These are phyloP conservation scores for Leptoteleia sp. DNA, from an alignment of 1,140 invertebrate species.

Conservation along the genomic window DNA sequence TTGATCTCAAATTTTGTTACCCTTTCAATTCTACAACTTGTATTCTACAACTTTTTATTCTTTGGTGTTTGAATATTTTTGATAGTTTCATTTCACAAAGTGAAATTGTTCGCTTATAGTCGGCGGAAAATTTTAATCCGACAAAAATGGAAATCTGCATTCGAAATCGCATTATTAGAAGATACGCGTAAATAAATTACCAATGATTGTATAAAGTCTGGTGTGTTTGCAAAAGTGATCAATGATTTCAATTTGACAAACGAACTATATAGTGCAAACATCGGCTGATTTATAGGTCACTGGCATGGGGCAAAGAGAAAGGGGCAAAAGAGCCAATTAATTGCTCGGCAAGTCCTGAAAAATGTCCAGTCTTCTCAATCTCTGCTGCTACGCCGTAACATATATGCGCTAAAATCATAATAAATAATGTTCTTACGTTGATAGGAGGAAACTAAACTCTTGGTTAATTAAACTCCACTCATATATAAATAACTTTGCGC, in stretches of 20 bases:
- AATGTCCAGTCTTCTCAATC: too few species aligned
- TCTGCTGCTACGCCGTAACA: too few species aligned
- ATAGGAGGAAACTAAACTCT: too few species aligned
- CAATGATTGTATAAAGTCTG: background rate
- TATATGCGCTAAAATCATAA: too few species aligned
- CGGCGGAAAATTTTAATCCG: too few species aligned
- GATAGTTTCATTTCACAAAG: too few species aligned
- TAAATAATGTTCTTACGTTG: too few species aligned
- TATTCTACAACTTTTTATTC: background rate
- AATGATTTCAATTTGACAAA: constrained; percentile 36
- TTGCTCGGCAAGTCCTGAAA: constrained; percentile 19
- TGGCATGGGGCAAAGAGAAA: constrained; percentile 2
- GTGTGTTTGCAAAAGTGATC: constrained; percentile 10
- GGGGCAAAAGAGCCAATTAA: constrained; percentile 24
- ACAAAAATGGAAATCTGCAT: too few species aligned
- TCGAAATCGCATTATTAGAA: too few species aligned
- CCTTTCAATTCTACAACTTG: constrained; percentile 1
- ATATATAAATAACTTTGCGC: too few species aligned
- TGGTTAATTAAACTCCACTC: too few species aligned
- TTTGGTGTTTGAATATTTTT: background rate
- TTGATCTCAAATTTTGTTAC: constrained; percentile 5
- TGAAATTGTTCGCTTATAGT: too few species aligned
- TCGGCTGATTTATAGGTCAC: constrained; percentile 40
- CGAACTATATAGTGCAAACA: constrained; percentile 45
- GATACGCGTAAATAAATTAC: constrained; percentile 1